Evolutionary conservation across 1,140 invertebrate genomes (phyloP).

Genomic region (Periplaneta americana): DNA sequence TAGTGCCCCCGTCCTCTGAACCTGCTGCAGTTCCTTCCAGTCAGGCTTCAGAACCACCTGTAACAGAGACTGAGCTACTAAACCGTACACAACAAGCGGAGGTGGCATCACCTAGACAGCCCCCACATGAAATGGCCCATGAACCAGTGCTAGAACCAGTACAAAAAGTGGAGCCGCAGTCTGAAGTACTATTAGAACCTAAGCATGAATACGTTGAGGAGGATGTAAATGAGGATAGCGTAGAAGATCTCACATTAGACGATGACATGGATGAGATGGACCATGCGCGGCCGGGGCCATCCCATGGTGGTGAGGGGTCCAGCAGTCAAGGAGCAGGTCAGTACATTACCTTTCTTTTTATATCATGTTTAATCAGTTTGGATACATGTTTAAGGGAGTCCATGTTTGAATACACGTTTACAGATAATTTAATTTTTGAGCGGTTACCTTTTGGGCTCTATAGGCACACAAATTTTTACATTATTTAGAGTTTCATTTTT

Average conservation of each 20-base stretch:
- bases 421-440: no score
- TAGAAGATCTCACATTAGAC: slow-evolving; percentile 76
- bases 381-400: no score
- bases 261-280: slow-evolving; percentile 65
- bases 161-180: slow-evolving; percentile 27
- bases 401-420: no score
- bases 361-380: background rate
- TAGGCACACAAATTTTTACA: no score
- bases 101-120: background rate
- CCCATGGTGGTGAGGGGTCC: slow-evolving; percentile 48
- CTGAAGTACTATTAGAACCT: slow-evolving; percentile 59
- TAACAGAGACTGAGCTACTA: slow-evolving; percentile 2
- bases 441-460: no score
- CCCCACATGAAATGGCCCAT: background rate
- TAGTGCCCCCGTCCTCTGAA: slow-evolving; percentile 22
- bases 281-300: slow-evolving; percentile 44
- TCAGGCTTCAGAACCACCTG: background rate
- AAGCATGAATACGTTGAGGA: slow-evolving; percentile 72
- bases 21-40: background rate
- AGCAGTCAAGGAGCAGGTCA: slow-evolving; percentile 38
- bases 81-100: slow-evolving; percentile 17
- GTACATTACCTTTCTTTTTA: background rate
- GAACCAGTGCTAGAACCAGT: slow-evolving; percentile 4
- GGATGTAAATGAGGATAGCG: slow-evolving; percentile 60
- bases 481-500: no score